phyloP scores from a whole-genome alignment of 2,888 invertebrate species.

The Diarsia rubi region DNA sequence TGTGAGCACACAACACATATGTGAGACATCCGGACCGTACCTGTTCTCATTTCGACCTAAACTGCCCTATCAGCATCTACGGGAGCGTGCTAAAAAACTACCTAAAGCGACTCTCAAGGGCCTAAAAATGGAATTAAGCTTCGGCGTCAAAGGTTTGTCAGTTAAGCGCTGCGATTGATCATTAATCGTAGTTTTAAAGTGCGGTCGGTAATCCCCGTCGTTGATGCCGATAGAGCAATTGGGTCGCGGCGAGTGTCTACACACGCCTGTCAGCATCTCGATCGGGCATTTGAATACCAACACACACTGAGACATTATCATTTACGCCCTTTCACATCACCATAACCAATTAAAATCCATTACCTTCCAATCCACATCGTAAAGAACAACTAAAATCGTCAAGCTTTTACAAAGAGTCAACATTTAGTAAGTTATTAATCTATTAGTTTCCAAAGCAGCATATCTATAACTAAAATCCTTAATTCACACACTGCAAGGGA shows the following conservation, averaged over 20 bases:
- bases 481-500: slow-evolving; percentile 89
- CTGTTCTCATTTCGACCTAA: slow-evolving; percentile 79
- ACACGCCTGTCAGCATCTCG: slow-evolving; percentile 89
- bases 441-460: slow-evolving; percentile 86
- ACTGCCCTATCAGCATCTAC: slow-evolving; percentile 91
- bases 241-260: slow-evolving; percentile 81
- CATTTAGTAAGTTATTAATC: slow-evolving; percentile 85
- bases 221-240: slow-evolving; percentile 89
- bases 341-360: slow-evolving; percentile 90
- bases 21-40: slow-evolving; percentile 77
- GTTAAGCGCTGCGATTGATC: slow-evolving; percentile 74
- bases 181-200: slow-evolving; percentile 73
- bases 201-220: slow-evolving; percentile 87
- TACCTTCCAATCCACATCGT: slow-evolving; percentile 91
- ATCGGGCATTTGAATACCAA: slow-evolving; percentile 94
- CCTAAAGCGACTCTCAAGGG: slow-evolving; percentile 83
- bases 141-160: slow-evolving; percentile 76
- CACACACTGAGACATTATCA: slow-evolving; percentile 90
- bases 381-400: slow-evolving; percentile 89
- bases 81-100: slow-evolving; percentile 87
- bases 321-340: slow-evolving; percentile 89
- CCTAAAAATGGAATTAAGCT: slow-evolving; percentile 81
- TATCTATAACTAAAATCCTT: slow-evolving; percentile 81
- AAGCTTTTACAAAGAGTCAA: slow-evolving; percentile 89
- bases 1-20: slow-evolving; percentile 89